Conservation (phyloP, 2,113 vertebrate genomes). For the Oncorhynchus clarkii region DNA sequence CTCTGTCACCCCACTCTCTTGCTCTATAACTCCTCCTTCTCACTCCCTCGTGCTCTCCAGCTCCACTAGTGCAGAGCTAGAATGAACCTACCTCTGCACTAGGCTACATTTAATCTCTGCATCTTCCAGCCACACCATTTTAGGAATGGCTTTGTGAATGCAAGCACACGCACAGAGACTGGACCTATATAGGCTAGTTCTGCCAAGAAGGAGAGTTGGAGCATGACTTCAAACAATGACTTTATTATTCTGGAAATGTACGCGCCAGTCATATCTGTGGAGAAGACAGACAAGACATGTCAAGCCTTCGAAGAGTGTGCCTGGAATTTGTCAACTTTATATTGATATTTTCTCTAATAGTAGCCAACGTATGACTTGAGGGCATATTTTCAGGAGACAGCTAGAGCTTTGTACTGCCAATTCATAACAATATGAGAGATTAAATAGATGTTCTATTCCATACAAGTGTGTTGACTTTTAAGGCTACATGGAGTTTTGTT, state of each 20-base stretch:
- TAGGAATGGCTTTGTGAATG: slow-evolving; percentile 65
- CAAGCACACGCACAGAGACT: neutral
- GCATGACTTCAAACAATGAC: slow-evolving; percentile 58
- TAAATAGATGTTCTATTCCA: neutral
- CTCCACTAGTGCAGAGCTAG: slow-evolving; percentile 37
- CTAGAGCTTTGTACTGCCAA: neutral
- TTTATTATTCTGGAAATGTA: slow-evolving; percentile 46
- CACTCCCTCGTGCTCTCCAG: neutral
- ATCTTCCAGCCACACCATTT: slow-evolving; percentile 53
- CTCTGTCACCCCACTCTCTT: slow-evolving; percentile 65
- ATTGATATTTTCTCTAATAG: slow-evolving; percentile 2
- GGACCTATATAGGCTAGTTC: neutral
- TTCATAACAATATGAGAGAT: neutral
- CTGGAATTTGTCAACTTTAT: neutral
- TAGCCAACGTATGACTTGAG: neutral
- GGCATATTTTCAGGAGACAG: neutral
- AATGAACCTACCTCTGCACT: slow-evolving; percentile 54
- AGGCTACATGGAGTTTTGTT: neutral
- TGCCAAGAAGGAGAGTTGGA: slow-evolving; percentile 51
- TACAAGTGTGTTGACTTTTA: neutral
- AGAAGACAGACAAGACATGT: neutral
- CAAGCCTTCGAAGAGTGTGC: slow-evolving; percentile 3
- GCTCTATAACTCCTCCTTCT: neutral
- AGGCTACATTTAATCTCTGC: slow-evolving; percentile 37
- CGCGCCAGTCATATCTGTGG: slow-evolving; percentile 42